phyloP scores from a whole-genome alignment of 2,797 vertebrate species.

The Echeneis naucrates region DNA sequence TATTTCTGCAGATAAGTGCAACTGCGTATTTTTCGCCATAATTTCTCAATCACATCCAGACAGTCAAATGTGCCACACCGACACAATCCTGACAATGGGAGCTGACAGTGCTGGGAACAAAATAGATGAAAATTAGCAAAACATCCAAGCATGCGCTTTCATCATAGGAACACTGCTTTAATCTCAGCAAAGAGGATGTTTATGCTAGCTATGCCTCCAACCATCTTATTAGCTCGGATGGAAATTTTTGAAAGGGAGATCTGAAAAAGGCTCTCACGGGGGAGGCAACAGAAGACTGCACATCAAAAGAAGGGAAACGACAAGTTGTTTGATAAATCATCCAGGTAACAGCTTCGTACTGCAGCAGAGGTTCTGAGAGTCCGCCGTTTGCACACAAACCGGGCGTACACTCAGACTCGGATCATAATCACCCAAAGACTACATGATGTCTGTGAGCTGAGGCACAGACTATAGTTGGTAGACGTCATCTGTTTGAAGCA shows the following conservation, averaged over 20 bases:
- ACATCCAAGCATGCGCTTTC: constrained; percentile 69
- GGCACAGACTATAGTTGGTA: constrained; percentile 6
- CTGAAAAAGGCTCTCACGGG: constrained; percentile 38
- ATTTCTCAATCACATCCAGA: constrained; percentile 31
- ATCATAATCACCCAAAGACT: constrained; percentile 32
- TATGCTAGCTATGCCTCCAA: constrained; percentile 62
- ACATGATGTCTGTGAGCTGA: constrained; percentile 24
- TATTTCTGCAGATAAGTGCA: constrained; percentile 46
- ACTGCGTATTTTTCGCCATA: constrained; percentile 4
- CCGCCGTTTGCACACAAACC: constrained; percentile 49
- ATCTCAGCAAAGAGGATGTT: constrained; percentile 73
- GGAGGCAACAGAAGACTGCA: constrained; percentile 50
- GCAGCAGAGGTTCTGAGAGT: constrained; percentile 13
- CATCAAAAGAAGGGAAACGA: constrained; percentile 72
- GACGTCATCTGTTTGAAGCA: constrained; percentile 22
- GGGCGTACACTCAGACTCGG: constrained; percentile 8
- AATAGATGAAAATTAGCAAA: constrained; percentile 71
- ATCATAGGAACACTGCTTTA: constrained; percentile 73
- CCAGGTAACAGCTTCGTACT: constrained; percentile 54
- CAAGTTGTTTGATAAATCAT: constrained; percentile 64
- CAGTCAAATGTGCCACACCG: constrained; percentile 37
- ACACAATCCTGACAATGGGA: constrained; percentile 57
- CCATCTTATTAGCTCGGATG: constrained; percentile 67
- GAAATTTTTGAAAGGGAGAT: constrained; percentile 57
- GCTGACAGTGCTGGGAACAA: constrained; percentile 55